phyloP scores from a whole-genome alignment of 2,888 invertebrate genomes.

The Pomacea canaliculata region DNA sequence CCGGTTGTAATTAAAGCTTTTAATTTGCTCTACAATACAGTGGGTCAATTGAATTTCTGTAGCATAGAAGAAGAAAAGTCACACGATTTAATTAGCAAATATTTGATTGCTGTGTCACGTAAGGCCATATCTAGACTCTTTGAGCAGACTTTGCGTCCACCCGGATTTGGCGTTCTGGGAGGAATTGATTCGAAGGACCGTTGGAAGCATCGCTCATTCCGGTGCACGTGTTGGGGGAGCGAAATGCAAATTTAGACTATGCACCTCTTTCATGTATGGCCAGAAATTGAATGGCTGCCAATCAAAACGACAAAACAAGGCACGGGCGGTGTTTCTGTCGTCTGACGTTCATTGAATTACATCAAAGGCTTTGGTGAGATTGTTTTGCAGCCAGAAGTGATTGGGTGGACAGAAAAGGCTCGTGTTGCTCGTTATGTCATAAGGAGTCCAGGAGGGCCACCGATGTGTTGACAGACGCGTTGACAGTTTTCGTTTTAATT shows the following conservation, averaged over 20 bases:
- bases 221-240: constrained; percentile 19
- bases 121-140: constrained; percentile 7
- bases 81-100: constrained; percentile 25
- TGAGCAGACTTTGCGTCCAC: neutral
- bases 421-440: too few species aligned
- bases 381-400: neutral
- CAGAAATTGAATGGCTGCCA: constrained; percentile 28
- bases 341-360: neutral
- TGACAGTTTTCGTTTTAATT: too few species aligned
- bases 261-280: constrained; percentile 23
- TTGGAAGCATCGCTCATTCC: constrained; percentile 11
- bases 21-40: too few species aligned
- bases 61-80: too few species aligned
- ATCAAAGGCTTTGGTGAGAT: constrained; percentile 1
- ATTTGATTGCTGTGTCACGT: constrained; percentile 26
- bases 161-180: neutral
- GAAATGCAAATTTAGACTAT: constrained; percentile 21
- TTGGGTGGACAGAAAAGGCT: neutral
- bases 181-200: neutral
- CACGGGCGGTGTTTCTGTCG: constrained; percentile 14
- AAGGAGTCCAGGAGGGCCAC: too few species aligned
- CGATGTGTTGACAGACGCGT: too few species aligned
- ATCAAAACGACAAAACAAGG: constrained; percentile 21
- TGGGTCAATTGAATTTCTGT: too few species aligned
- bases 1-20: too few species aligned